These are phyloP conservation scores for Rugalucina vietnamica DNA, from an alignment of 2,888 invertebrate species.

Conservation along the genomic window DNA sequence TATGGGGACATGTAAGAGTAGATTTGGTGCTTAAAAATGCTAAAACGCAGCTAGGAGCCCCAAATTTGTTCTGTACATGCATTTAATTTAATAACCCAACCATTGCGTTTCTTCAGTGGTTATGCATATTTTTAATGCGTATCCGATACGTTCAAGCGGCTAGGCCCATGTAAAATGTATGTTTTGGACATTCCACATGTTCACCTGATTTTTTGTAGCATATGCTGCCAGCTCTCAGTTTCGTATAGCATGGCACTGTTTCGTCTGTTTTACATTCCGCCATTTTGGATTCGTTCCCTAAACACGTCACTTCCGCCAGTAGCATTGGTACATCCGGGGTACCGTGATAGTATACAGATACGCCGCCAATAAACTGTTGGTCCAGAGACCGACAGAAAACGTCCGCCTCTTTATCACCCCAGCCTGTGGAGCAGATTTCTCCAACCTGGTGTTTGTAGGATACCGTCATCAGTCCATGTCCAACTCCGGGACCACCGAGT, in stretches of 20 bases:
- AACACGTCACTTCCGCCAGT: slow-evolving; percentile 67
- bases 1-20: too few species aligned
- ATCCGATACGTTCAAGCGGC: too few species aligned
- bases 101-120: too few species aligned
- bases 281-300: slow-evolving; percentile 61
- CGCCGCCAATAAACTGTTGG: slow-evolving; percentile 68
- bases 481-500: background rate
- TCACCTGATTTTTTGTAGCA: slow-evolving; percentile 72
- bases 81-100: too few species aligned
- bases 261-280: slow-evolving; percentile 64
- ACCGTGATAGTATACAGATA: slow-evolving; percentile 70
- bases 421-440: slow-evolving; percentile 90
- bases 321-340: slow-evolving; percentile 67
- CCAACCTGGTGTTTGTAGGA: slow-evolving; percentile 86
- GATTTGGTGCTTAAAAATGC: too few species aligned
- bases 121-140: too few species aligned
- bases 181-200: too few species aligned
- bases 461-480: background rate
- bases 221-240: slow-evolving; percentile 71
- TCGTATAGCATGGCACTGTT: slow-evolving; percentile 60
- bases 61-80: too few species aligned
- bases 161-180: too few species aligned
- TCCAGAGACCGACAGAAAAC: slow-evolving; percentile 83
- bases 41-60: too few species aligned
- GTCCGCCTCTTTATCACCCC: slow-evolving; percentile 88